Conservation (phyloP, 2,797 vertebrate species). For the Champsocephalus gunnari region DNA sequence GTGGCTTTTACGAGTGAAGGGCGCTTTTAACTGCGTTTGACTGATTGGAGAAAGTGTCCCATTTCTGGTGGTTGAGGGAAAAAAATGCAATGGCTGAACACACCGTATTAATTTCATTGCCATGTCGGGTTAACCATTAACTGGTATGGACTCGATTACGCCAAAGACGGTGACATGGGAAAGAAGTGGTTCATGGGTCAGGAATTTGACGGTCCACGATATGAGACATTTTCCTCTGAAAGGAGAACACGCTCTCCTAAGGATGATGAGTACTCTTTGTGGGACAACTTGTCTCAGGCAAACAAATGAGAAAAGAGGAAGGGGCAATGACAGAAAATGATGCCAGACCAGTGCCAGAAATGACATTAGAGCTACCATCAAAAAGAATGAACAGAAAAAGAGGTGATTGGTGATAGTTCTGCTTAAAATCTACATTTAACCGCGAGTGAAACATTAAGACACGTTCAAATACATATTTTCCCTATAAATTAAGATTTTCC, state of each 20-base stretch:
- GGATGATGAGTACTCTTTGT: slow-evolving; percentile 27
- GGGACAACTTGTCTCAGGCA: slow-evolving; percentile 10
- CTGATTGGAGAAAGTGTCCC: slow-evolving; percentile 54
- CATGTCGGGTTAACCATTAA: slow-evolving; percentile 51
- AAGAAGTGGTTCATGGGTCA: slow-evolving; percentile 53
- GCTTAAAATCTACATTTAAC: slow-evolving; percentile 1
- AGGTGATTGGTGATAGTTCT: slow-evolving; percentile 2
- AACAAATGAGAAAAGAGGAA: slow-evolving; percentile 1
- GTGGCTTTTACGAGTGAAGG: slow-evolving; percentile 63
- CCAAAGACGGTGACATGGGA: slow-evolving; percentile 41
- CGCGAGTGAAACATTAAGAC: slow-evolving; percentile 5
- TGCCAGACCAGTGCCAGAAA: background rate
- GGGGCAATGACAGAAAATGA: slow-evolving; percentile 7
- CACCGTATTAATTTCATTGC: slow-evolving; percentile 63
- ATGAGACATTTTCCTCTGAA: slow-evolving; percentile 42
- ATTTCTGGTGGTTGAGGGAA: slow-evolving; percentile 40
- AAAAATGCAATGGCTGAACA: slow-evolving; percentile 48
- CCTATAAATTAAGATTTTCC: slow-evolving; percentile 9
- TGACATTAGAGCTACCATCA: background rate
- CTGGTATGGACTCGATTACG: slow-evolving; percentile 46
- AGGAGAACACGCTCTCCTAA: slow-evolving; percentile 37
- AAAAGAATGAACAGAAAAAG: background rate
- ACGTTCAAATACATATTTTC: slow-evolving; percentile 2
- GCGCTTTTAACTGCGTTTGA: slow-evolving; percentile 65
- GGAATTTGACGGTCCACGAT: slow-evolving; percentile 46